Evolutionary conservation across 2,888 invertebrate species (phyloP).

Genomic region (Sinhomidia bicolor): DNA sequence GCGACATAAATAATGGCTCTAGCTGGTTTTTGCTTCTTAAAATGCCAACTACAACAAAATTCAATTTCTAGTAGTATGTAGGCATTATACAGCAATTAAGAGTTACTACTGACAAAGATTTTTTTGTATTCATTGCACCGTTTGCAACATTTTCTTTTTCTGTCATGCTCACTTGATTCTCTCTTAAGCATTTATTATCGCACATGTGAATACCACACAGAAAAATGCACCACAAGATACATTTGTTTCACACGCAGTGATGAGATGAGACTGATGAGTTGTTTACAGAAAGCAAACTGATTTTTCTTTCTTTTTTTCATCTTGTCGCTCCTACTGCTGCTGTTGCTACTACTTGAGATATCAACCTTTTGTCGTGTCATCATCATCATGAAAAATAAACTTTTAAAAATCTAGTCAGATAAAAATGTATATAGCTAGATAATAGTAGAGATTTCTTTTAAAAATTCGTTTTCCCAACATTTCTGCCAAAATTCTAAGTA

Average conservation of each 20-base stretch:
- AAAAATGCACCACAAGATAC: slow-evolving; percentile 44
- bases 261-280: slow-evolving; percentile 70
- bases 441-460: too few species aligned
- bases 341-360: slow-evolving; percentile 16
- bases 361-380: slow-evolving; percentile 60
- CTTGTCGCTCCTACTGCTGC: too few species aligned
- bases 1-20: not conserved
- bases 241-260: slow-evolving; percentile 51
- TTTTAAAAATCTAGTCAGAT: not conserved
- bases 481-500: slow-evolving; percentile 52
- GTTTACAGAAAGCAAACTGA: slow-evolving; percentile 66
- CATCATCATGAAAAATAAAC: slow-evolving; percentile 50
- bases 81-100: slow-evolving; percentile 8
- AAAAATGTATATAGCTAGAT: not conserved
- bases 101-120: slow-evolving; percentile 18
- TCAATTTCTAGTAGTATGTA: not conserved
- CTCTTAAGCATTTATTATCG: slow-evolving; percentile 54
- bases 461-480: not conserved
- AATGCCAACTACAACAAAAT: not conserved
- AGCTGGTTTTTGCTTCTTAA: not conserved
- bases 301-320: slow-evolving; percentile 33
- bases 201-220: slow-evolving; percentile 43
- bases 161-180: slow-evolving; percentile 64
- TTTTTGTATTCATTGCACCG: not conserved
- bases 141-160: slow-evolving; percentile 28